Evolutionary conservation across 2,113 vertebrate genomes (phyloP), one percentile per base, ranked within the genome.

Genomic region (Ophiodon elongatus): DNA sequence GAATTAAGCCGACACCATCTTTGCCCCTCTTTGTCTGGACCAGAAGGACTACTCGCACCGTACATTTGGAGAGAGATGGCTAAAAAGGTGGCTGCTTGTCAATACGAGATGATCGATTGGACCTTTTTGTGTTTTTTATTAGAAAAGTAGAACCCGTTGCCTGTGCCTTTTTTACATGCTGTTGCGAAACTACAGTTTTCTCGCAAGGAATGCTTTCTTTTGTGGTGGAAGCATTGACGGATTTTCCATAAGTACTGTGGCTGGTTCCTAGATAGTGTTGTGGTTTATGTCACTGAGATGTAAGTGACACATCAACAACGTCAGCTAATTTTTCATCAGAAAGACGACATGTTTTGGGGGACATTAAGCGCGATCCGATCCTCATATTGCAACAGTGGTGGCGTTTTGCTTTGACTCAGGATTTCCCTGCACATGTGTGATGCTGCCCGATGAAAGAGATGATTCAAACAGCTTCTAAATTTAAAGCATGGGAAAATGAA

Each of bases 11-110:
- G 54, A 79, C 56, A 39, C 65, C 67, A 52, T 59, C 27, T 76
- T 74, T n/a, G 31, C 64, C 11, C 10, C 65, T 84, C 69, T 80
- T 79, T 76, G 77, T 72, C 76, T 41, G 80, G 57, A 81, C 39
- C 37, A 31, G 52, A 31, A 3, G 67, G 77, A 65, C 10, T 23
- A n/a, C 19, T 23, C 27, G 64, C 39, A 60, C 60, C 68, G 47
- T 13, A 31, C 72, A 39, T 83, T 81, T 78, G 79, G 41, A 80
- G 59, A 47, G n/a, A 50, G 25, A 57, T 79, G 85, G 39, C n/a
- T n/a, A 25, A 65, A 73, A 86, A 74, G 59, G 65, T 64, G 74
- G 72, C 73, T 52, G 66, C n/a, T 80, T 14, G 29, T 66, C 59
- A 37, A 52, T 66, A 2, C 1, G 23, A 82, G 62, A n/a, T 43